These are phyloP conservation scores for Progne subis DNA, from an alignment of 2,113 vertebrate genomes.

Conservation along the genomic window DNA sequence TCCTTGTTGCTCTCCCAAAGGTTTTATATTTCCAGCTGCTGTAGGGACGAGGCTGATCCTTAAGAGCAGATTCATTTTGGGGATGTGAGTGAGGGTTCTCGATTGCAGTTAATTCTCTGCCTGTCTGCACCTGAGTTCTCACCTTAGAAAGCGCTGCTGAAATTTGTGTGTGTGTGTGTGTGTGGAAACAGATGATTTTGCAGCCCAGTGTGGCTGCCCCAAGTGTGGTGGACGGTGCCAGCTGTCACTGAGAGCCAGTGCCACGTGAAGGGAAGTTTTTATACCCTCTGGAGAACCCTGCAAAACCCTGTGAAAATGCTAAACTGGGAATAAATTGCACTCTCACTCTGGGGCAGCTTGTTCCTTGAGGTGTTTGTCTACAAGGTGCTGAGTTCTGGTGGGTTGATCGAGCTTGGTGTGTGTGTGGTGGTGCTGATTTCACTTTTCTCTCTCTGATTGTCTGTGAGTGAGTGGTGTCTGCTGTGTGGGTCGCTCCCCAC, in stretches of 20 bases:
- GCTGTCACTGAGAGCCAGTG: neutral
- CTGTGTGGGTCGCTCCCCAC: neutral
- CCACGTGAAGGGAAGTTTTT: neutral
- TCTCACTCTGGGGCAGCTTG: neutral
- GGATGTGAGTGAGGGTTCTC: neutral
- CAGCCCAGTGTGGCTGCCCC: neutral
- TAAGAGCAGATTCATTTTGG: neutral
- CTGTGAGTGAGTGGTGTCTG: neutral
- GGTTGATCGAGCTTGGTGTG: neutral
- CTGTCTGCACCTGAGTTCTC: neutral
- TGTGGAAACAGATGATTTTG: neutral
- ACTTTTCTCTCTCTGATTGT: accelerated
- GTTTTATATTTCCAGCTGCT: neutral
- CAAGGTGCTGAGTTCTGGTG: neutral
- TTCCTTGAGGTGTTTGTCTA: neutral
- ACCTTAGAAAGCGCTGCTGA: neutral
- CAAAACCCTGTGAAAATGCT: neutral
- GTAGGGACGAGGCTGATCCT: neutral
- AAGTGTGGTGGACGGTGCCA: neutral
- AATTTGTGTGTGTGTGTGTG: neutral
- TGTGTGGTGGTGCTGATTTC: accelerated
- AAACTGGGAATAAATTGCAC: neutral
- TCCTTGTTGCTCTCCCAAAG: neutral
- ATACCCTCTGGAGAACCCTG: neutral
- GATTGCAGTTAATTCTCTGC: neutral